A percentile compares a stretch with the other conserved stretches of the same genome.
Conservation (phyloP, 2,113 vertebrate species). For the Myiozetetes cayanensis region DNA sequence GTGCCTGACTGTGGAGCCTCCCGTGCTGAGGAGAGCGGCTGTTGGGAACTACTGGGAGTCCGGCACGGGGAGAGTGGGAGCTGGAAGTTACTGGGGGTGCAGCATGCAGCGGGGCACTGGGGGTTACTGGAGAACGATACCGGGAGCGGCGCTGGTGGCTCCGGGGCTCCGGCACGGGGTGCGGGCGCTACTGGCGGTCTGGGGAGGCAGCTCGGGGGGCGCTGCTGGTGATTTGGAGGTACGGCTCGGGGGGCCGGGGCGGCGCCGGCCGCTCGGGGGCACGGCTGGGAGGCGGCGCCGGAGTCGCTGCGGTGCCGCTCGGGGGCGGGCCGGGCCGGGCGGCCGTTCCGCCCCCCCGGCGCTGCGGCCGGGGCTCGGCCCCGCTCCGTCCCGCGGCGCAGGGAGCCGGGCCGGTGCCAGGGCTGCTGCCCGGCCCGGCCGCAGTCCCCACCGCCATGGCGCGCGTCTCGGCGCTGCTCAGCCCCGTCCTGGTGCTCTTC, state of each 20-base stretch:
- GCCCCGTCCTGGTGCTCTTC: conserved; percentile 84
- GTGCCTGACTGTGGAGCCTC: not conserved
- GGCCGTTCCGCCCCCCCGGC: too few relatives aligned
- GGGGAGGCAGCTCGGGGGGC: not conserved
- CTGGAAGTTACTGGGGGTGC: not conserved
- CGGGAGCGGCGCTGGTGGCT: accelerated
- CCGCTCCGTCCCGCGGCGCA: not conserved
- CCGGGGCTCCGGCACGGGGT: accelerated
- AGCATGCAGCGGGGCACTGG: not conserved
- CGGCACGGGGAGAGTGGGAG: accelerated
- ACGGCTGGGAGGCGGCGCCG: not conserved
- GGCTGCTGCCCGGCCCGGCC: not conserved
- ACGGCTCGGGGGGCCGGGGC: not conserved
- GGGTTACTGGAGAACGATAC: not conserved
- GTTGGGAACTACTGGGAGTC: not conserved
- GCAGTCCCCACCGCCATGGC: not conserved
- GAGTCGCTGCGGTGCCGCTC: not conserved
- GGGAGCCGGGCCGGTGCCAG: not conserved
- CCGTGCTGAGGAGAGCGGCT: not conserved
- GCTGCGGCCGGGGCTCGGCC: too few relatives aligned
- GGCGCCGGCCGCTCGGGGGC: not conserved
- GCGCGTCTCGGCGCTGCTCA: not conserved
- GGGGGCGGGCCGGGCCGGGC: not conserved
- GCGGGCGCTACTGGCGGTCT: not conserved
- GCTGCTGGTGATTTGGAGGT: not conserved